Evolutionary conservation across 2,888 invertebrate species (phyloP).

Genomic region (Cistogaster globosa): DNA sequence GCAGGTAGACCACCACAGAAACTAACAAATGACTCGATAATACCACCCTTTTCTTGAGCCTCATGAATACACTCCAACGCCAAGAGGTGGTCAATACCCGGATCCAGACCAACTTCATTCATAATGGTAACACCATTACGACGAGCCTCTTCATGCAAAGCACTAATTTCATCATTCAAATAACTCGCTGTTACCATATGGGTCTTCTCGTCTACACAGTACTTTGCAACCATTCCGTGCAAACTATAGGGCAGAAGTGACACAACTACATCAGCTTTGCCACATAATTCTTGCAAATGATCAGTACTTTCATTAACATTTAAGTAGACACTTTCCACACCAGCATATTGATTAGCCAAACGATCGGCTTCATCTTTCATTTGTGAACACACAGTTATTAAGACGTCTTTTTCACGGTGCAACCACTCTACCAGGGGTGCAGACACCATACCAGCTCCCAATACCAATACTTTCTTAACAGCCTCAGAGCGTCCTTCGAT

Average conservation of each 20-base stretch:
- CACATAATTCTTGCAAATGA: constrained; percentile 87
- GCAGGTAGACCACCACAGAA: constrained; percentile 99
- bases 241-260: constrained; percentile 95
- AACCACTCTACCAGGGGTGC: constrained; percentile 98
- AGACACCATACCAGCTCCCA: constrained; percentile 98
- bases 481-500: constrained; percentile 85
- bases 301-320: constrained; percentile 91
- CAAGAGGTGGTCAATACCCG: constrained; percentile 98
- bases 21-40: constrained; percentile 96
- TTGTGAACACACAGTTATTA: constrained; percentile 94
- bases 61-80: constrained; percentile 99
- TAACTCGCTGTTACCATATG: constrained; percentile 99
- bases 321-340: constrained; percentile 91
- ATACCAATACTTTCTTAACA: constrained; percentile 90
- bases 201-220: constrained; percentile 92
- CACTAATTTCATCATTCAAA: constrained; percentile 91
- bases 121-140: constrained; percentile 95
- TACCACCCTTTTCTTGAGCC: constrained; percentile 93
- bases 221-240: constrained; percentile 93
- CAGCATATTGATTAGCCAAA: constrained; percentile 89
- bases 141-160: constrained; percentile 91
- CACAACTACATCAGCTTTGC: constrained; percentile 89
- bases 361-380: constrained; percentile 94
- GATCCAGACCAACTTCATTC: constrained; percentile 98
- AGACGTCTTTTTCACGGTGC: constrained; percentile 90